phyloP scores from a whole-genome alignment of 2,113 vertebrate species.

The Baryphthengus martii region DNA sequence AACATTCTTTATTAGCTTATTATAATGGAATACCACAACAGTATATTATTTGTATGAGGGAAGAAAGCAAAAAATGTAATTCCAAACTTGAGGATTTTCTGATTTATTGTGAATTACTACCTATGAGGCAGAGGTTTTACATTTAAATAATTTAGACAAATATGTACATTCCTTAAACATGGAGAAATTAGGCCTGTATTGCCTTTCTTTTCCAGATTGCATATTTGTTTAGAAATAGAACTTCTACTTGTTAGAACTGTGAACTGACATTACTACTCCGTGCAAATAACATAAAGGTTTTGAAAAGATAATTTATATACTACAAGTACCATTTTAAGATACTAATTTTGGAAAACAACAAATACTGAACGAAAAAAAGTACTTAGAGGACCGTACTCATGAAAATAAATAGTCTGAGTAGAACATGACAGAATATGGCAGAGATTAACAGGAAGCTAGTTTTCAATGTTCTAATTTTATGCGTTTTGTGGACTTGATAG shows the following conservation, averaged over 20 bases:
- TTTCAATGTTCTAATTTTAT: neutral
- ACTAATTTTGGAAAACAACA: neutral
- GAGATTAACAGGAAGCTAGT: neutral
- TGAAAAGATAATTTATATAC: neutral
- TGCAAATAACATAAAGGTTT: neutral
- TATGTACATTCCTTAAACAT: neutral
- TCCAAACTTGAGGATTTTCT: neutral
- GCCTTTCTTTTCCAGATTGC: neutral
- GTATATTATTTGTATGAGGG: neutral
- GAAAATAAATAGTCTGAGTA: neutral
- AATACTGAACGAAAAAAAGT: neutral
- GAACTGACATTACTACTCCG: neutral
- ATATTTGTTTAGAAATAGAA: neutral
- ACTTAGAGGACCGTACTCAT: neutral
- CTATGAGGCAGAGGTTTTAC: neutral
- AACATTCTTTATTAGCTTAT: neutral
- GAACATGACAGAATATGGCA: neutral
- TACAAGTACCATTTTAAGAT: neutral
- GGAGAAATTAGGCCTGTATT: neutral
- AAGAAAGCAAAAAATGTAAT: neutral
- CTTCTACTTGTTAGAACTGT: neutral
- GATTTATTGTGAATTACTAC: neutral
- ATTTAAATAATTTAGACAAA: neutral
- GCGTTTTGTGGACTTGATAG: neutral
- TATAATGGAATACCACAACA: neutral